Base-by-base conservation (phyloP, 2,113 vertebrate species). In the Daphoenositta chrysoptera region DNA sequence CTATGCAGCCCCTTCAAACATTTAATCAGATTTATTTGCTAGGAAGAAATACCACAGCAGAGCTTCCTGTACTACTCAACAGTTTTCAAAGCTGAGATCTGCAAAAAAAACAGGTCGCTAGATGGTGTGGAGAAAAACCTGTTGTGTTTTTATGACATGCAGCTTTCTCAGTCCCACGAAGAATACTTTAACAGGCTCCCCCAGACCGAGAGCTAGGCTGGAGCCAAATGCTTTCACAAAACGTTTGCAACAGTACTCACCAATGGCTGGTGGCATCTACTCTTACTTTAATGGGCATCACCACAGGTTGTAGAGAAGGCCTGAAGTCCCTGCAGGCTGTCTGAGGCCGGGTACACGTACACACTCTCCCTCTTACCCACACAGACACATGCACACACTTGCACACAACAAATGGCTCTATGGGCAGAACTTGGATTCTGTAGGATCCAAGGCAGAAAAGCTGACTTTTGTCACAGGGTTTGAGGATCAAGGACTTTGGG, bases 381-480 rank as follows among this genome's bases (percentile, higher is more conserved):
- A 69, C 10, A 2, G 2, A 91, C 13, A 88, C 73, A 69, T 23
- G 72, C 93, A 93, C 87, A 70, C 73, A 13, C 75, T 20, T 33
- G 31, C 11, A 92, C 54, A 1, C 82, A 82, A 90, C 89, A 89
- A 92, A 92, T 6, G 64, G 83, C 76, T 93, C 92, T 96, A 95
- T 1, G 78, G 89, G 83, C 73, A 93, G 54, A 82, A 54, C 96
- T 97, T 97, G 97, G 96, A 97, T 97, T 96, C 65, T 89, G 61
- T 60, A 95, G 83, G 94, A 97, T 97, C 95, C 96, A 96, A 97
- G 95, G 94, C 57, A 78, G 56, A 79, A 76, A 93, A 93, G 95
- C 95, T 48, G 71, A 73, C 56, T 86, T 33, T 81, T 56, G 80
- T 70, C 79, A 77, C 53, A 71, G 40, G 33, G 17, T 42, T 53